phyloP scores from a whole-genome alignment of 2,113 vertebrate species.

The Sander lucioperca region DNA sequence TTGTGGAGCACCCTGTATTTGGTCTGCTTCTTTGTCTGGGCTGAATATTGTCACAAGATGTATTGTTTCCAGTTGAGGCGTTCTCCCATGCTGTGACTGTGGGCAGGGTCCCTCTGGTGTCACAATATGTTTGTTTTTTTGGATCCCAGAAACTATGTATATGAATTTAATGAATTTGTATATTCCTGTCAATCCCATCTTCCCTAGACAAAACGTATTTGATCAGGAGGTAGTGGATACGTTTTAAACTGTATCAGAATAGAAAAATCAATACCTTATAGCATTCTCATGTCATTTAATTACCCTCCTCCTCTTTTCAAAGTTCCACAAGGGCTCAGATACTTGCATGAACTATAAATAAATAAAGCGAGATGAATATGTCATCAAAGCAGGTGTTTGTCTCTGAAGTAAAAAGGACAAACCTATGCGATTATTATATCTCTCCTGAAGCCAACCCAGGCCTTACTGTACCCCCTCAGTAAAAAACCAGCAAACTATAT shows the following conservation, averaged over 20 bases:
- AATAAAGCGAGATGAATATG: conserved; percentile 15
- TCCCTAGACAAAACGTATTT: not conserved
- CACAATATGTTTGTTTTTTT: conserved; percentile 3
- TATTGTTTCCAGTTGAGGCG: conserved; percentile 69
- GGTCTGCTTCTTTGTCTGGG: conserved; percentile 79
- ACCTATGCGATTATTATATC: conserved; percentile 19
- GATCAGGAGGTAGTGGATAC: conserved; percentile 5
- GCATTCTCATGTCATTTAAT: conserved; percentile 7
- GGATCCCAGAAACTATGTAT: conserved; percentile 23
- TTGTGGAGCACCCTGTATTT: conserved; percentile 68
- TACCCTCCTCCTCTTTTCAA: conserved; percentile 17
- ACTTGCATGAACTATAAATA: conserved; percentile 30
- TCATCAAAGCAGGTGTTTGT: conserved; percentile 52
- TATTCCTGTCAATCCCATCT: conserved; percentile 18
- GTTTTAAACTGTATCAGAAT: conserved; percentile 1
- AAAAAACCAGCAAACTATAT: conserved; percentile 24
- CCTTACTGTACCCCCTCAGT: conserved; percentile 25
- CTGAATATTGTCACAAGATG: conserved; percentile 73
- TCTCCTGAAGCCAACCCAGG: conserved; percentile 35
- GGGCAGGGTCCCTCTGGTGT: conserved; percentile 28
- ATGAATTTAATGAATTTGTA: conserved; percentile 3
- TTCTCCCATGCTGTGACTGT: conserved; percentile 59
- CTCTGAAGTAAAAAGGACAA: conserved; percentile 34
- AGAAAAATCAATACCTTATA: conserved; percentile 13
- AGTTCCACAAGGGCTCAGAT: conserved; percentile 27